Base-by-base conservation (phyloP, 1,140 invertebrate species). In the Anastrepha obliqua region DNA sequence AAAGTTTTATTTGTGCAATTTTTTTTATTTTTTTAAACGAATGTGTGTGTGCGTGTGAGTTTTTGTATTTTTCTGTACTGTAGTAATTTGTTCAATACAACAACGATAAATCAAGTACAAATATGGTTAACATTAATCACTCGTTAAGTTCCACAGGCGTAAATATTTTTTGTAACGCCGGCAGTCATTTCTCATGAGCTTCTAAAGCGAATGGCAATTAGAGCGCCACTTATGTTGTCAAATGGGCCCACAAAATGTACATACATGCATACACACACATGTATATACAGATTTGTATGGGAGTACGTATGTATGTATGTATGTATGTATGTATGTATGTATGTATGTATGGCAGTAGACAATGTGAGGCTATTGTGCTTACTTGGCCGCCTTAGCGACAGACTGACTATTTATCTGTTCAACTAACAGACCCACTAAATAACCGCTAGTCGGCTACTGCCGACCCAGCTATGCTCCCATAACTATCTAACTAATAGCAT, bases 221-320 rank as follows among this genome's bases (percentile, higher is more conserved):
- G 74, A 81, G 47, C 47, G 74, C 47, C 74, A 81, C 74, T 81
- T 81, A 51, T 81, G 74, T 81, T 81, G 74, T 81, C 74, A 81
- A 81, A 51, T 81, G 74, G 17, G 47, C n/a, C n/a, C 44, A 81
- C 42, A 55, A 81, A 3, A 47, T 2, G 29, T 65, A 65, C 0
- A 7, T 9, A 65, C 29, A 11, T n/a, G 44, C 5, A 17, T 47
- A 70, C 17, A 47, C 29, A 70, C 4, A 70, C 17, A 55, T 55
- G 6, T 55, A 55, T 3, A 2, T 55, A 55, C 51, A 55, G 51
- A 55, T 11, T 55, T 55, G 11, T 55, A 55, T 6, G 2, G 51
- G 6, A 11, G 51, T 55, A 55, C 51, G 51, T 6, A 8, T 11
- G 6, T 8, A 55, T 55, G 51, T 55, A 55, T 55, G 4, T 55